A percentile compares a stretch with the other conserved stretches of the same genome.
Evolutionary conservation across 2,113 vertebrate genomes (phyloP).

Genomic region (Entelurus aequoreus): DNA sequence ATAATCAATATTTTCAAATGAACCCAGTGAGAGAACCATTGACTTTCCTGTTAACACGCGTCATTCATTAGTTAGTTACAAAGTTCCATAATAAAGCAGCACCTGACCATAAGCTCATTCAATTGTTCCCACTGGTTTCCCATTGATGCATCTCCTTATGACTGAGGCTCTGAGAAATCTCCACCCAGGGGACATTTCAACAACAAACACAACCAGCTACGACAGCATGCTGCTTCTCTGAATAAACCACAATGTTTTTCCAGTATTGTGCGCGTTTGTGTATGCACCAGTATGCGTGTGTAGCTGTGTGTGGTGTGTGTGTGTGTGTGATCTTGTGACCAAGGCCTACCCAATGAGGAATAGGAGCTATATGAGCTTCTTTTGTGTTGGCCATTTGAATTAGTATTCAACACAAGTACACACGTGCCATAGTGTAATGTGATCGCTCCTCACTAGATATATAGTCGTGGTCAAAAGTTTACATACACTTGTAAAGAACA

Average conservation of each 20-base stretch:
- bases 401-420: background rate
- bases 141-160: conserved; percentile 69
- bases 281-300: conserved; percentile 19
- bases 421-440: background rate
- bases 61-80: conserved; percentile 49
- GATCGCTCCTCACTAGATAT: no score
- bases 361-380: conserved; percentile 28
- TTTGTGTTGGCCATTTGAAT: conserved; percentile 21
- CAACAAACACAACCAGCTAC: conserved; percentile 70
- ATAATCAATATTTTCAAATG: no score
- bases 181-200: conserved; percentile 68
- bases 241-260: conserved; percentile 68
- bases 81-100: conserved; percentile 54
- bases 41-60: background rate
- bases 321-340: conserved; percentile 57
- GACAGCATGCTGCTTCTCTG: conserved; percentile 70
- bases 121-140: conserved; percentile 57
- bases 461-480: no score
- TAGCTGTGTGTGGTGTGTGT: conserved; percentile 24
- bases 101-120: conserved; percentile 66
- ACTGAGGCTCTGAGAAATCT: conserved; percentile 69
- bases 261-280: conserved; percentile 47
- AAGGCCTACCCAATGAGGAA: conserved; percentile 31
- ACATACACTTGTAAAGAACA: no score
- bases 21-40: background rate